Percentiles rank a stretch among this genome's conserved stretches.
These are phyloP conservation scores for Propithecus perrieri DNA, from an alignment of 2,797 vertebrate genomes.

Conservation along the genomic window DNA sequence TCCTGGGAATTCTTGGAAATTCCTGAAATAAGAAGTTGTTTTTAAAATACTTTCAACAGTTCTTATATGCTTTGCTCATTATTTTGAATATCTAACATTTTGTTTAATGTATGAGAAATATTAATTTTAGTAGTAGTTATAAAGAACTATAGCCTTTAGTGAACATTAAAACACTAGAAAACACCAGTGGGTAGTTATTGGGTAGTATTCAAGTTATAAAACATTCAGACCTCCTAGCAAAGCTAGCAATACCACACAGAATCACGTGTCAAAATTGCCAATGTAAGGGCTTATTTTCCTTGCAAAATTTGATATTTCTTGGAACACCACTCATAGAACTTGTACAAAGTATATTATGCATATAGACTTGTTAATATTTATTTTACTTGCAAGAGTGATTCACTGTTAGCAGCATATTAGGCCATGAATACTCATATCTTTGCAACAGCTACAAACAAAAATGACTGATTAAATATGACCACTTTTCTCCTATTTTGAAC, in stretches of 20 bases:
- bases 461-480: neutral
- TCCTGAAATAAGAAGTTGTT: neutral
- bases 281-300: neutral
- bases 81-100: neutral
- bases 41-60: neutral
- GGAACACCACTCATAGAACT: neutral
- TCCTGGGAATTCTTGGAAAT: slow-evolving; percentile 23
- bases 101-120: neutral
- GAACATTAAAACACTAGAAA: neutral
- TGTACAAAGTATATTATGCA: neutral
- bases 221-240: neutral
- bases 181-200: neutral
- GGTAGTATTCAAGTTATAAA: neutral
- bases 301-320: slow-evolving; percentile 16
- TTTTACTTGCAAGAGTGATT: slow-evolving; percentile 40
- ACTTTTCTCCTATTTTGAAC: neutral
- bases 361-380: slow-evolving; percentile 14
- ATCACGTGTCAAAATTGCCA: neutral
- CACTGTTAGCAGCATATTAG: neutral
- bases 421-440: neutral
- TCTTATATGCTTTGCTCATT: neutral
- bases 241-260: neutral
- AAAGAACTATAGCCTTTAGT: neutral
- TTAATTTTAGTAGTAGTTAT: neutral
- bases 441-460: neutral